phyloP scores from a whole-genome alignment of 2,797 vertebrate genomes.

The Tokudaia muenninki region DNA sequence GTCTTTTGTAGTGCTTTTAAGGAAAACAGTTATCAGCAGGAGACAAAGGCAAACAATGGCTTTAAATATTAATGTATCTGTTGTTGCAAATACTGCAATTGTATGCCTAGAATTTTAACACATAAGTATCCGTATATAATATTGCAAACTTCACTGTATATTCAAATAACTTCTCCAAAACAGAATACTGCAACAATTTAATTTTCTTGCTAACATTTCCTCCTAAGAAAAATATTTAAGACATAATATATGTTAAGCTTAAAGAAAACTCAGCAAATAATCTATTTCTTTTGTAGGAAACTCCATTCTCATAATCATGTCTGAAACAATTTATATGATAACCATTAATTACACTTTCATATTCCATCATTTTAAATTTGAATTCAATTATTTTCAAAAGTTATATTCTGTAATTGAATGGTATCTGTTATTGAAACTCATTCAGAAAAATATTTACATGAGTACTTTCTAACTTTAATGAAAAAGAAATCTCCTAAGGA shows the following conservation, averaged over 20 bases:
- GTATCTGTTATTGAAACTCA: not conserved
- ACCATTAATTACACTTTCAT: not conserved
- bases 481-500: not conserved
- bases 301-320: constrained; percentile 20
- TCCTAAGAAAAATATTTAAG: constrained; percentile 4
- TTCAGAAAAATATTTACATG: constrained; percentile 2
- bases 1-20: constrained; percentile 96
- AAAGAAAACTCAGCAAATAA: constrained; percentile 6
- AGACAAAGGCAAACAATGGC: constrained; percentile 89
- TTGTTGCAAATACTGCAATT: constrained; percentile 84
- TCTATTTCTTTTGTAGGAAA: not conserved
- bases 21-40: constrained; percentile 94
- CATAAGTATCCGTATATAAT: not conserved
- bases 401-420: constrained; percentile 45
- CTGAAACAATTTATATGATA: not conserved
- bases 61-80: constrained; percentile 89
- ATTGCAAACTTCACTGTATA: not conserved
- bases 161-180: constrained; percentile 56
- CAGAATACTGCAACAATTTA: constrained; percentile 57
- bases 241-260: not conserved
- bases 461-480: constrained; percentile 32
- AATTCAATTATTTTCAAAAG: constrained; percentile 41
- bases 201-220: constrained; percentile 47
- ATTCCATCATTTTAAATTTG: not conserved
- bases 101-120: constrained; percentile 62